Percentiles rank a stretch among this genome's conserved stretches.
Evolutionary conservation across 1,140 invertebrate genomes (phyloP).

Genomic region (Acyrthosiphon pisum): DNA sequence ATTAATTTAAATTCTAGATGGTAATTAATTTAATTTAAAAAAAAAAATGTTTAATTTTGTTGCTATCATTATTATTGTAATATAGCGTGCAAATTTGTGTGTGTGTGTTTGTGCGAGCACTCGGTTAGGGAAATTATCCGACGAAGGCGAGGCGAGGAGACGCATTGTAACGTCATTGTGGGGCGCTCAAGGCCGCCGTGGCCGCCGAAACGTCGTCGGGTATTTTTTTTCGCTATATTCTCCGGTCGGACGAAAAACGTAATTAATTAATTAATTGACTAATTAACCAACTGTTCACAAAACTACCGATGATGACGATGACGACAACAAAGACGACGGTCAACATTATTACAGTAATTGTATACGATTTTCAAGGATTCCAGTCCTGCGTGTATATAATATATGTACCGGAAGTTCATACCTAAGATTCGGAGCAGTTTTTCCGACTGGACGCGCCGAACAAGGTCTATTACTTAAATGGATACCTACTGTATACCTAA

Average conservation of each 20-base stretch:
- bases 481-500: too few relatives aligned
- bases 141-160: not conserved
- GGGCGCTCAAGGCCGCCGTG: not conserved
- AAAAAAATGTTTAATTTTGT: conserved; percentile 7
- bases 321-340: not conserved
- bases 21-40: conserved; percentile 34
- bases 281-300: not conserved
- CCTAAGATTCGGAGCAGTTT: not conserved
- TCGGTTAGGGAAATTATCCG: not conserved
- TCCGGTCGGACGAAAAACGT: not conserved
- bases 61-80: conserved; percentile 13
- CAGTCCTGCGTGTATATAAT: not conserved
- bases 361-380: not conserved
- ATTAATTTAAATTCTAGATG: conserved; percentile 8
- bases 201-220: conserved; percentile 13
- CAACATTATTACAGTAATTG: not conserved
- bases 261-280: conserved; percentile 36
- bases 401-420: not conserved
- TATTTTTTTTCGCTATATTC: not conserved
- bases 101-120: not conserved
- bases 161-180: not conserved
- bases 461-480: not conserved
- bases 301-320: not conserved
- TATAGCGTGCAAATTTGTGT: not conserved
- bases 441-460: conserved; percentile 4